A percentile compares a stretch with the other conserved stretches of the same genome.
phyloP scores from a whole-genome alignment of 2,888 invertebrate genomes.

The Drosophila tripunctata region DNA sequence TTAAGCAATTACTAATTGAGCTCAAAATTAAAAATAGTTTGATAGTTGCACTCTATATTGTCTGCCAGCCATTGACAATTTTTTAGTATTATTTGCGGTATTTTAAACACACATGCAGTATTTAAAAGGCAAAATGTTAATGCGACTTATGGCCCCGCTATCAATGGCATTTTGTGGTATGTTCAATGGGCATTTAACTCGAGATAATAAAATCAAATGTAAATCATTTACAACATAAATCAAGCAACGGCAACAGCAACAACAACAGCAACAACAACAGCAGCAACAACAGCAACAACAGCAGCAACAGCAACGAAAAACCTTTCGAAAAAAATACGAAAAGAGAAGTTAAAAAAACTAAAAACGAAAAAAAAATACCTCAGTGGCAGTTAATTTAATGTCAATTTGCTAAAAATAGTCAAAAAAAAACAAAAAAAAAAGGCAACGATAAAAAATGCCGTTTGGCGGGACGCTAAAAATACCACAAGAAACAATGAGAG shows the following conservation, averaged over 20 bases:
- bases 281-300: too few species aligned
- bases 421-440: background rate
- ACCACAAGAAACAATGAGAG: background rate
- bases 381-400: slow-evolving; percentile 45
- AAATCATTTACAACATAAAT: slow-evolving; percentile 48
- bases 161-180: slow-evolving; percentile 16
- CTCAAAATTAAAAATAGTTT: too few species aligned
- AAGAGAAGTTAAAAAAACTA: slow-evolving; percentile 1
- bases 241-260: slow-evolving; percentile 4
- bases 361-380: slow-evolving; percentile 19
- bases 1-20: too few species aligned
- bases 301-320: too few species aligned
- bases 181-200: slow-evolving; percentile 31
- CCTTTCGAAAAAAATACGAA: slow-evolving; percentile 37
- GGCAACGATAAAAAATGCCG: slow-evolving; percentile 21
- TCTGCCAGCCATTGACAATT: too few species aligned
- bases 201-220: slow-evolving; percentile 38
- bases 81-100: slow-evolving; percentile 1
- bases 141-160: background rate
- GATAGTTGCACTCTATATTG: too few species aligned
- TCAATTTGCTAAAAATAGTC: slow-evolving; percentile 49
- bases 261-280: background rate
- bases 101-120: background rate
- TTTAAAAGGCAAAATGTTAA: slow-evolving; percentile 4
- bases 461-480: slow-evolving; percentile 23